A percentile compares a stretch with the other conserved stretches of the same genome.
phyloP scores from a whole-genome alignment of 2,797 vertebrate genomes.

The Gallirallus australis region DNA sequence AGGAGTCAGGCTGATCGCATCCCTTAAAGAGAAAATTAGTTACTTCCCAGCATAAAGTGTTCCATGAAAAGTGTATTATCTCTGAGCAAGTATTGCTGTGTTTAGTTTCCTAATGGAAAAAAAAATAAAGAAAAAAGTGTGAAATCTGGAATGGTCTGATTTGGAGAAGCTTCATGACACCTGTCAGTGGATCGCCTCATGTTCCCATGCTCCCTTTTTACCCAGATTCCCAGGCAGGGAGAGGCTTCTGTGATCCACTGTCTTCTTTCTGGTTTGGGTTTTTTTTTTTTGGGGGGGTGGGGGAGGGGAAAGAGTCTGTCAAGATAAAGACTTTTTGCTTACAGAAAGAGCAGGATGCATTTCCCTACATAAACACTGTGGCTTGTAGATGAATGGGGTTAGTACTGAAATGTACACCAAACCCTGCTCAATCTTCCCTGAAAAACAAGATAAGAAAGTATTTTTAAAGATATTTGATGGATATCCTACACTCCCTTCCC shows the following conservation, averaged over 20 bases:
- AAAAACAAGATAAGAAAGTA: not conserved
- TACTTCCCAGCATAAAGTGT: not conserved
- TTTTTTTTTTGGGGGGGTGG: rapidly evolving
- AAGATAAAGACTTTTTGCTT: not conserved
- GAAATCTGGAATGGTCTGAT: not conserved
- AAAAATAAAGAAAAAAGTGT: not conserved
- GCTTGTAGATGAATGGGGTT: not conserved
- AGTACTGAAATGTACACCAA: not conserved
- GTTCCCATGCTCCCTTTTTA: not conserved
- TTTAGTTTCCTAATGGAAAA: not conserved
- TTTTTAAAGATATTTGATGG: not conserved
- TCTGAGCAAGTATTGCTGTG: not conserved
- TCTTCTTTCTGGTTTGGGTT: not conserved
- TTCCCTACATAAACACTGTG: not conserved
- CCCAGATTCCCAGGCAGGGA: not conserved
- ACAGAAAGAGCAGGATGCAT: not conserved
- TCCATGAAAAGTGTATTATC: not conserved
- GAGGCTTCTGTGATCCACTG: not conserved
- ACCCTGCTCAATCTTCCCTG: not conserved
- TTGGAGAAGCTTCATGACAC: not conserved
- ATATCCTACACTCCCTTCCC: not conserved
- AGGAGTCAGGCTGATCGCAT: not conserved
- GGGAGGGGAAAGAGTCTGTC: not conserved
- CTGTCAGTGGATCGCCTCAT: not conserved
- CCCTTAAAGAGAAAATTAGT: not conserved